Evolutionary conservation across 2,113 vertebrate genomes (phyloP).

Genomic region (Erythrocercus mccallii): DNA sequence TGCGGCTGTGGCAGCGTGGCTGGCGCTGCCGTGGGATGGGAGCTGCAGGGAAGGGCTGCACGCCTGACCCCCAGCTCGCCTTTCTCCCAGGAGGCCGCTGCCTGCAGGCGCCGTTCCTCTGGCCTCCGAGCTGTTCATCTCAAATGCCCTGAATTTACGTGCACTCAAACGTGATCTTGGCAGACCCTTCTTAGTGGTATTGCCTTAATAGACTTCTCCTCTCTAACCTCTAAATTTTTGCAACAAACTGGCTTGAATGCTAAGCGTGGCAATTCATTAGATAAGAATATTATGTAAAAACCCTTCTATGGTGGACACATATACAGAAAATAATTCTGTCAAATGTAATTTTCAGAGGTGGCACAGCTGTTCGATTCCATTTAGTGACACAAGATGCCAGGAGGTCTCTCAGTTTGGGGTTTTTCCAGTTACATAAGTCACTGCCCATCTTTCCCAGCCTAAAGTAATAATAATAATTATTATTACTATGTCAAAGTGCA

Average conservation of each 20-base stretch:
- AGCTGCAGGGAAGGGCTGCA: not conserved
- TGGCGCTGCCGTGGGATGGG: not conserved
- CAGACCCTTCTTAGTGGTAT: conserved; percentile 43
- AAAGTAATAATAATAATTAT: conserved; percentile 19
- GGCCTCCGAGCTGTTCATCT: not conserved
- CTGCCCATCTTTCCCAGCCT: not conserved
- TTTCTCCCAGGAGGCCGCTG: fast-evolving
- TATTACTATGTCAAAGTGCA: not conserved
- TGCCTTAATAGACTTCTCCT: conserved; percentile 36
- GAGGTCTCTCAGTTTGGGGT: conserved; percentile 11
- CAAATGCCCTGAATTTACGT: not conserved
- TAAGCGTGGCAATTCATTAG: conserved; percentile 28
- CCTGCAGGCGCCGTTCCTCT: not conserved
- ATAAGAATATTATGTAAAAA: conserved; percentile 40
- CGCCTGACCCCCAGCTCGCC: not conserved
- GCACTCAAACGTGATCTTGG: conserved; percentile 2
- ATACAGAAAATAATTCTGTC: not conserved
- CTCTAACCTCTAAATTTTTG: conserved; percentile 31
- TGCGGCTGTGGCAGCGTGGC: not conserved
- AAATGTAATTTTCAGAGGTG: not conserved
- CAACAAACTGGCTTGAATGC: conserved; percentile 30
- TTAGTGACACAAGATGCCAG: conserved; percentile 23
- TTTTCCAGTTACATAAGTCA: conserved; percentile 37
- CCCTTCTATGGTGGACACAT: not conserved
- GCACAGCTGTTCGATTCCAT: conserved; percentile 27